These are phyloP conservation scores for Clinocottus analis DNA, from an alignment of 2,113 vertebrate genomes.

Conservation along the genomic window DNA sequence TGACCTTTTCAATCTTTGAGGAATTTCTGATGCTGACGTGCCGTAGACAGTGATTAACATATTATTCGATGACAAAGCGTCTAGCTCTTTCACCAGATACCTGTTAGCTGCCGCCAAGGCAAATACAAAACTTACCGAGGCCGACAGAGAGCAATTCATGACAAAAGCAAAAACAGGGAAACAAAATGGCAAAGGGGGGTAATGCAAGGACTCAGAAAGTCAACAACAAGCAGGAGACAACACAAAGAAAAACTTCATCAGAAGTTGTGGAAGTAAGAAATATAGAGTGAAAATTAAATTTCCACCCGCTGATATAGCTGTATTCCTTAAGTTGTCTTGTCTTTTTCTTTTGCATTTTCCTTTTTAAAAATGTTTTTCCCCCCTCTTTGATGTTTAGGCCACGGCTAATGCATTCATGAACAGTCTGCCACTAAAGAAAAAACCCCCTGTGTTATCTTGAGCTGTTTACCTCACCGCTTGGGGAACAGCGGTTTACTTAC, in stretches of 20 bases:
- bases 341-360: conserved; percentile 49
- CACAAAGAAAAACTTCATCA: conserved; percentile 43
- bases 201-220: conserved; percentile 34
- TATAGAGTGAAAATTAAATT: conserved; percentile 49
- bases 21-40: conserved; percentile 47
- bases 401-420: conserved; percentile 70
- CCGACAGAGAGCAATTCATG: conserved; percentile 47
- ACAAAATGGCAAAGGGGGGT: conserved; percentile 34
- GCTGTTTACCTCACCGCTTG: conserved; percentile 60
- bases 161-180: conserved; percentile 36
- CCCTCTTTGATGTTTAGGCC: conserved; percentile 63
- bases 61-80: conserved; percentile 66
- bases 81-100: conserved; percentile 56
- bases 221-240: conserved; percentile 24
- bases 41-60: conserved; percentile 75
- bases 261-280: conserved; percentile 26
- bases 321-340: conserved; percentile 15
- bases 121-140: conserved; percentile 52
- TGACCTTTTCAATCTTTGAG: conserved; percentile 72
- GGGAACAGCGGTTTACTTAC: conserved; percentile 62
- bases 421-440: conserved; percentile 55
- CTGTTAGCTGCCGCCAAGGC: conserved; percentile 50
- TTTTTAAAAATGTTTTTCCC: conserved; percentile 36
- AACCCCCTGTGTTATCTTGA: conserved; percentile 51
- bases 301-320: conserved; percentile 39